Percentiles rank a stretch among this genome's conserved stretches.
Conservation (phyloP, 2,113 vertebrate genomes). For the Jaculus jaculus region DNA sequence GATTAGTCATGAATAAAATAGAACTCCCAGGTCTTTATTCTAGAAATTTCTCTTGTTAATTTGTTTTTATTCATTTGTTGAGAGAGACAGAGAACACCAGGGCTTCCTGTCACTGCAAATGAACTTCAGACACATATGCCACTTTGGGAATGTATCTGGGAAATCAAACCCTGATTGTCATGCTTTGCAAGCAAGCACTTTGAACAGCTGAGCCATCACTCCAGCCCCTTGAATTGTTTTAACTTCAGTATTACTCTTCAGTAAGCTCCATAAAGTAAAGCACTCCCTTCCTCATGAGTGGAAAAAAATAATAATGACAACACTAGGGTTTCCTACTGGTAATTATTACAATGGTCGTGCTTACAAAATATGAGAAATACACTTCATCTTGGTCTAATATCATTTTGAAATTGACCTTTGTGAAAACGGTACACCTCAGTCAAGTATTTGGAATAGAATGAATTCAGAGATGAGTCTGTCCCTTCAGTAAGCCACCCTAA, state of each 20-base stretch:
- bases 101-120: no score
- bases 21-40: background rate
- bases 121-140: no score
- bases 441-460: background rate
- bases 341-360: slow-evolving; percentile 11
- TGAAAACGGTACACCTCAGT: background rate
- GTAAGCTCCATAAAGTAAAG: background rate
- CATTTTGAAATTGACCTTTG: background rate
- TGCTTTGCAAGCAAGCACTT: no score
- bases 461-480: background rate
- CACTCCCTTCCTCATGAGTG: background rate
- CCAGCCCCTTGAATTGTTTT: background rate
- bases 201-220: no score
- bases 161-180: no score
- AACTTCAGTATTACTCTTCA: background rate
- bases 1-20: background rate
- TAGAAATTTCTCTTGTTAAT: background rate
- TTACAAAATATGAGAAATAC: background rate
- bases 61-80: no score
- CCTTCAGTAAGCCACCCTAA: background rate
- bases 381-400: slow-evolving; percentile 9
- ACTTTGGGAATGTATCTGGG: no score
- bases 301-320: background rate
- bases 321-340: background rate
- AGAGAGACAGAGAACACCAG: no score